Base-by-base conservation (phyloP, 1,140 invertebrate genomes). In the Bombus cullumanus region DNA sequence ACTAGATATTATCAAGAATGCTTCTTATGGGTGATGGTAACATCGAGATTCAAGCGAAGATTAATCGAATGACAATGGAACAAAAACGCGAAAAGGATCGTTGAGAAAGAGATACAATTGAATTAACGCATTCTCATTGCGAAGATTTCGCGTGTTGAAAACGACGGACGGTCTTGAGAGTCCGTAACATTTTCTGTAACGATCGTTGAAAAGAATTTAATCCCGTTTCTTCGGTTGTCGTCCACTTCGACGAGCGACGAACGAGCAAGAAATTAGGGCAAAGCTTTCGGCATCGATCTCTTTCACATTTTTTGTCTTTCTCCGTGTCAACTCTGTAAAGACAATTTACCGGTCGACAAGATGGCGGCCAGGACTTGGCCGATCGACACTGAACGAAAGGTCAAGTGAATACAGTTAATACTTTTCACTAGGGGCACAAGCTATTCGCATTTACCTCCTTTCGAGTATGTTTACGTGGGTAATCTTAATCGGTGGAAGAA, bases 391-490 rank as follows among this genome's bases (percentile, higher is more conserved):
- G n/a, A 37, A 90, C 69, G 31, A 87, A 89, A 92, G 90, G 90
- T 92, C 92, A 90, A 93, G 91, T 87, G 89, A 88, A 86, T 90
- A 82, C 90, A 85, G 86, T 90, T 90, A 86, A 92, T 90, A 88
- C 62, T 64, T 76, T n/a, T 41, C 73, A 28, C 68, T 71, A 77
- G 76, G 59, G 81, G 76, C 68, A 83, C 64, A 64, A 82, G 83
- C 79, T 31, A 59, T 25, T 66, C 59, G 37, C 37, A 15, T 41
- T 28, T n/a, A 28, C 82, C 74, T 22, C 22, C 22, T 18, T 43
- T 93, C 86, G 62, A 94, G 93, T 88, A 62, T 91, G 86, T 93
- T 93, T 93, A 86, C 93, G 93, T 93, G 93, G 85, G 68, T 93
- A 93, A 94, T 94, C 93, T 93, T 90, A 91, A 94, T 94, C 92